Evolutionary conservation across 2,113 vertebrate species (phyloP).

Genomic region (Chloropsis hardwickii): DNA sequence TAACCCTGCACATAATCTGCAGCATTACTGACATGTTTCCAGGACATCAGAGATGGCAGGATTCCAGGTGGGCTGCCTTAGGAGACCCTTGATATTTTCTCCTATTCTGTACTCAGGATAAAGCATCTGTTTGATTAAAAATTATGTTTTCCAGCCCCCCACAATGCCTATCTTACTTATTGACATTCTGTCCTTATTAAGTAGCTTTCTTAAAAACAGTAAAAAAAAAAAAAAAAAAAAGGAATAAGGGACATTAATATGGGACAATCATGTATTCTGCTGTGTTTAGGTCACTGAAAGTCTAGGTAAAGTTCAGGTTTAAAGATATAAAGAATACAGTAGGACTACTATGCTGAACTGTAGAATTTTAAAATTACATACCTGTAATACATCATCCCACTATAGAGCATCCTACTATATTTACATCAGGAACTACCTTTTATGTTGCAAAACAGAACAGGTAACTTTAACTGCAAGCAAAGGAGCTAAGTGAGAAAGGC

Average conservation of each 20-base stretch:
- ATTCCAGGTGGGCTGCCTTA: background rate
- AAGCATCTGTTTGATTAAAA: background rate
- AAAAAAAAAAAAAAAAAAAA: background rate
- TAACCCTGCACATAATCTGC: background rate
- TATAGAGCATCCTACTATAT: background rate
- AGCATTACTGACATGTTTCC: background rate
- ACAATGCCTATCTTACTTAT: background rate
- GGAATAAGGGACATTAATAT: background rate
- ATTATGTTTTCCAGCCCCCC: background rate
- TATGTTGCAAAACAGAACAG: background rate
- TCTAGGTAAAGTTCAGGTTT: background rate
- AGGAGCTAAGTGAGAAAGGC: background rate
- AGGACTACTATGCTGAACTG: background rate
- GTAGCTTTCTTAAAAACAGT: background rate
- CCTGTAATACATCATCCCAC: background rate
- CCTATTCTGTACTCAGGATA: background rate
- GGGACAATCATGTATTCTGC: background rate
- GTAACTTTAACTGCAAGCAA: background rate
- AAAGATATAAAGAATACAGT: background rate
- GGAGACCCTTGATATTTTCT: background rate
- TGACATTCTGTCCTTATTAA: background rate
- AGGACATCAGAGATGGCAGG: background rate
- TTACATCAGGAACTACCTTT: background rate
- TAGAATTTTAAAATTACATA: background rate
- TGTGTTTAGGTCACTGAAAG: background rate